Conservation (phyloP, 2,888 invertebrate species). For the Petrolisthes cinctipes region DNA sequence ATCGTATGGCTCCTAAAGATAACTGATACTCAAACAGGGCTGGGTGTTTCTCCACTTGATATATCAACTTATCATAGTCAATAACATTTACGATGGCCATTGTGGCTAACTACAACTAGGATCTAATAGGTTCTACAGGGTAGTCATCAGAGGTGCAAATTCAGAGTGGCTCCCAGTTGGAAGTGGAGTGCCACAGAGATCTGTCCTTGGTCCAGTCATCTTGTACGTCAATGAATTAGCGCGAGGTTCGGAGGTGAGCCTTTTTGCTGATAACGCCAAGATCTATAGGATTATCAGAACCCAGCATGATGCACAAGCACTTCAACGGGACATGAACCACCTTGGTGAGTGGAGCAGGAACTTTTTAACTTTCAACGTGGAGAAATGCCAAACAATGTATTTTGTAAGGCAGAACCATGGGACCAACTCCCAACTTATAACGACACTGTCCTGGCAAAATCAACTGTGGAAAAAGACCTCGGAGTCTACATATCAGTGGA, state of each 20-base stretch:
- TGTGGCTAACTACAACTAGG: no score
- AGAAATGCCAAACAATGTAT: conserved; percentile 15
- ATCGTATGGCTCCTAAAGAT: no score
- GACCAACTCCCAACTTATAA: background rate
- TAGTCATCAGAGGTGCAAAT: conserved; percentile 4
- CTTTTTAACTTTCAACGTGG: conserved; percentile 4
- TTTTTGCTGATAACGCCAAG: conserved; percentile 19
- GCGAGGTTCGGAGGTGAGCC: background rate
- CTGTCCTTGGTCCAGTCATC: background rate
- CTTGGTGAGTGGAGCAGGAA: conserved; percentile 11
- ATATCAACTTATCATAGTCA: no score
- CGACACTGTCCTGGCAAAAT: background rate
- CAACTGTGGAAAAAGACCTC: conserved; percentile 14
- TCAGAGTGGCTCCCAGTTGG: background rate
- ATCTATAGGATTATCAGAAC: background rate
- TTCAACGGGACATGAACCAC: background rate
- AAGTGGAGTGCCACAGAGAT: background rate
- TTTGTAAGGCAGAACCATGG: background rate
- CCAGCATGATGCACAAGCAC: background rate
- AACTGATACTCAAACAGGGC: no score
- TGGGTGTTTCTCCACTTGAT: no score
- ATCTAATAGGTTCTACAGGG: background rate
- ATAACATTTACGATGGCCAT: no score
- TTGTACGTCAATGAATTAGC: background rate
- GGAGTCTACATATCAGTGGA: background rate